Evolutionary conservation across 2,888 invertebrate species (phyloP).

Genomic region (Serripes groenlandicus): DNA sequence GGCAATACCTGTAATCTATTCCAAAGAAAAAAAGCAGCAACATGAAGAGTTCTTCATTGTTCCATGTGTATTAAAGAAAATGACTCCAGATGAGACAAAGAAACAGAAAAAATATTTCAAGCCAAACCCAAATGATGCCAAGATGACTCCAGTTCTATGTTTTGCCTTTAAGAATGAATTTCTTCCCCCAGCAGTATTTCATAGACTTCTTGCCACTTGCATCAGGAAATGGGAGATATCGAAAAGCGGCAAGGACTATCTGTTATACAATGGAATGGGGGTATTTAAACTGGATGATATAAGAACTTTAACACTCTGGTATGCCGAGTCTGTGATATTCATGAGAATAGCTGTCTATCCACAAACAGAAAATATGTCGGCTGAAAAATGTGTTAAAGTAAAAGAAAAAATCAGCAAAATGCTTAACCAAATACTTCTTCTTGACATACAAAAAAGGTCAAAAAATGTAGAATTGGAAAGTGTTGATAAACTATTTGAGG

Average conservation of each 20-base stretch:
- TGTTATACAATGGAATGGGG: conserved; percentile 55
- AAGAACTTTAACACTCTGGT: conserved; percentile 44
- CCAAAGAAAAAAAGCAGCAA: neutral
- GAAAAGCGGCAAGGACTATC: neutral
- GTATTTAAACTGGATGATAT: conserved; percentile 36
- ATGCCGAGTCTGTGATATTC: conserved; percentile 52
- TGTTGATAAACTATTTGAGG: conserved; percentile 36
- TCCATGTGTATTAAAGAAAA: conserved; percentile 42
- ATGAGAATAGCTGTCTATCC: conserved; percentile 33
- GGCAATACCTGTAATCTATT: neutral
- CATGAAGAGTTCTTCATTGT: conserved; percentile 52
- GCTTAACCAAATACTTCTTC: conserved; percentile 21
- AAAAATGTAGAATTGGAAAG: neutral
- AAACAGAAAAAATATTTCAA: neutral
- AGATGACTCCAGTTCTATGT: conserved; percentile 47
- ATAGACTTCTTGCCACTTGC: conserved; percentile 56
- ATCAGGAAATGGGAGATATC: conserved; percentile 38
- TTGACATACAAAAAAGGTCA: conserved; percentile 27
- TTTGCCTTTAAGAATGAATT: conserved; percentile 47
- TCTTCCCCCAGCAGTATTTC: conserved; percentile 62
- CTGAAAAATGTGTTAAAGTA: conserved; percentile 14
- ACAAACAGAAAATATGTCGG: neutral
- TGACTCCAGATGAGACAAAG: neutral
- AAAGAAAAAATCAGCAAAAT: conserved; percentile 13
- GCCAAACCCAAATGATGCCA: neutral